Conservation (phyloP, 2,113 vertebrate species). For the Dolichallabes microphthalmus region DNA sequence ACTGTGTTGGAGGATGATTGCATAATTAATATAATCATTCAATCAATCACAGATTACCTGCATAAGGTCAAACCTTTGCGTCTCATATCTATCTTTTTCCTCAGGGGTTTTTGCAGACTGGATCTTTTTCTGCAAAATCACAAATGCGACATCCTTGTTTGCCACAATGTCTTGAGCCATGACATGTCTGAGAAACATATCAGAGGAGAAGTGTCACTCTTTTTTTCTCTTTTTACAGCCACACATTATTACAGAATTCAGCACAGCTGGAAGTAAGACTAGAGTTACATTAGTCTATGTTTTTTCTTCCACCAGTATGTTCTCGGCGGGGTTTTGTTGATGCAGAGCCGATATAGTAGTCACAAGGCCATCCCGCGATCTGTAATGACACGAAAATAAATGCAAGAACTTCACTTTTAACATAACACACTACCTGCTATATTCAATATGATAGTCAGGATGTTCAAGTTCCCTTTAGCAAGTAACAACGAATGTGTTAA, state of each 20-base stretch:
- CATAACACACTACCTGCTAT: background rate
- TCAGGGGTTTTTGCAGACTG: conserved; percentile 5
- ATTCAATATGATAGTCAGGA: background rate
- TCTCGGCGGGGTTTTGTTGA: background rate
- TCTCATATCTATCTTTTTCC: background rate
- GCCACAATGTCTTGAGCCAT: background rate
- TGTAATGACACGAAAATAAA: background rate
- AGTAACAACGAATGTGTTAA: background rate
- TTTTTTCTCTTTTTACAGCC: background rate
- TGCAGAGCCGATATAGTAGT: background rate
- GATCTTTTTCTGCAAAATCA: conserved; percentile 22
- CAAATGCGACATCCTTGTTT: background rate
- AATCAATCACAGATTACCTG: background rate
- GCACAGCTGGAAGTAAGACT: background rate
- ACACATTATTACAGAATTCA: conserved; percentile 1
- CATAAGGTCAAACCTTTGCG: conserved; percentile 3
- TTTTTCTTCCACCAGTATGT: background rate
- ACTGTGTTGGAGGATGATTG: background rate
- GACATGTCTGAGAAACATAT: background rate
- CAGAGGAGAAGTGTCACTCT: background rate
- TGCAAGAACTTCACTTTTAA: background rate
- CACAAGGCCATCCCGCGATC: background rate
- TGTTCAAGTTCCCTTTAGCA: background rate
- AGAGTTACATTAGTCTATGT: background rate
- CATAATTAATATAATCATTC: background rate